Base-by-base conservation (phyloP, 1,140 invertebrate genomes). In the Leguminivora glycinivorella region DNA sequence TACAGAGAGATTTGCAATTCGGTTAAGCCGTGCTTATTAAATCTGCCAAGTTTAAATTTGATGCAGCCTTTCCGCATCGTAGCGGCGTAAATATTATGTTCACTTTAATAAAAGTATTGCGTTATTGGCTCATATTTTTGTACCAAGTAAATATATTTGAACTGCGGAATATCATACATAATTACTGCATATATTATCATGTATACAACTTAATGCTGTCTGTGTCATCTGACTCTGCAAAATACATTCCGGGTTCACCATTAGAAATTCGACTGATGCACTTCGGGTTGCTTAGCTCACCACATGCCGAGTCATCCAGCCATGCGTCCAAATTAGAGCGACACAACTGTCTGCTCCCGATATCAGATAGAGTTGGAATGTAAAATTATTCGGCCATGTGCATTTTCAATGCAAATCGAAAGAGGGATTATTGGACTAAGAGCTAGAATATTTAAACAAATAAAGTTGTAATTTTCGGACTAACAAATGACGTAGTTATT, bases 1-100 rank as follows among this genome's bases (percentile, higher is more conserved):
- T 67, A 72, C 71, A 71, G 52, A 52, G 67, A 68, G 58, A 22
- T 25, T 24, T 56, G 60, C 26, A 68, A 52, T 69, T 70, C 52
- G 38, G 31, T 66, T 29, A 29, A 63, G 25, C 58, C n/a, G 14
- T 31, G 25, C 17, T 63, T 29, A 63, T 29, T 31, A 31, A 29
- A n/a, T 17, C 12, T 63, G 12, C 22, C 14, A 17, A 31, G 12
- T 52, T 52, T 19, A 43, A 43, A 52, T 52, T 63, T 31, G 9
- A 29, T 34, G 58, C 29, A 26, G 22, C 29, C 26, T 29, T 60
- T 63, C 25, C 25, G n/a, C 25, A 22, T 22, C 47, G 47, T 52
- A n/a, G 5, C 19, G 47, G 19, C 47, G 17, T 52, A 52, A 52
- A 22, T 43, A 43, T 2, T 43, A 5, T 2, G 40, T n/a, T 43